Conservation (phyloP, 2,797 vertebrate genomes). For the Mycteria americana region DNA sequence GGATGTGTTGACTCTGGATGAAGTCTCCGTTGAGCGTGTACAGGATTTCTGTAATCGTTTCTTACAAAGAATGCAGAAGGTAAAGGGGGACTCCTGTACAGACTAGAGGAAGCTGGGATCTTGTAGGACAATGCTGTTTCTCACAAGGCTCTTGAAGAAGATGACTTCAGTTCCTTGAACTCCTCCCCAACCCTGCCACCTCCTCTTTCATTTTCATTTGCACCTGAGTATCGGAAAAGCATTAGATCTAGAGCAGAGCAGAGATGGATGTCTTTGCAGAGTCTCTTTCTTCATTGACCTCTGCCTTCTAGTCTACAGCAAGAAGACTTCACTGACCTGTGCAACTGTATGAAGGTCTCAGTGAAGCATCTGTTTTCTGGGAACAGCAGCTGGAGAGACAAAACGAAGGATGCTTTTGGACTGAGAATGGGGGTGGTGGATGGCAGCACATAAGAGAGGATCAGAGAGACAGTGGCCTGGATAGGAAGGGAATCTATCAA, state of each 20-base stretch:
- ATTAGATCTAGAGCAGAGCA: not conserved
- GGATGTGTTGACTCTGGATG: constrained; percentile 77
- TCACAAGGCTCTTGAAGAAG: not conserved
- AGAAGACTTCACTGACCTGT: not conserved
- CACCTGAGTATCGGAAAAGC: not conserved
- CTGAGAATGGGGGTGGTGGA: not conserved
- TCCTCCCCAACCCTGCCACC: not conserved
- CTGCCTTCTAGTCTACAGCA: not conserved
- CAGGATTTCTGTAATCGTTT: constrained; percentile 84
- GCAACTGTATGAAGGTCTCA: not conserved
- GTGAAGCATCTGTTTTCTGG: not conserved
- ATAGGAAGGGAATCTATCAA: not conserved
- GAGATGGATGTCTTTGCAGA: not conserved
- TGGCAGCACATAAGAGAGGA: not conserved
- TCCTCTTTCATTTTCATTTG: not conserved
- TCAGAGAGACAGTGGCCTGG: not conserved
- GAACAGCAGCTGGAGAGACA: not conserved
- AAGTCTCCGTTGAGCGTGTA: constrained; percentile 78
- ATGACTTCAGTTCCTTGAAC: not conserved
- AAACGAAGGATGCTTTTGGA: not conserved
- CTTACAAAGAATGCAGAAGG: constrained; percentile 53
- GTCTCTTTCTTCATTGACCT: not conserved
- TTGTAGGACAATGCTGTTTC: not conserved
- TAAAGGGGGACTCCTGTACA: not conserved
- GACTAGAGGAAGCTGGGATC: not conserved